Conservation (phyloP, 2,113 vertebrate species). For the Lamprotornis superbus region DNA sequence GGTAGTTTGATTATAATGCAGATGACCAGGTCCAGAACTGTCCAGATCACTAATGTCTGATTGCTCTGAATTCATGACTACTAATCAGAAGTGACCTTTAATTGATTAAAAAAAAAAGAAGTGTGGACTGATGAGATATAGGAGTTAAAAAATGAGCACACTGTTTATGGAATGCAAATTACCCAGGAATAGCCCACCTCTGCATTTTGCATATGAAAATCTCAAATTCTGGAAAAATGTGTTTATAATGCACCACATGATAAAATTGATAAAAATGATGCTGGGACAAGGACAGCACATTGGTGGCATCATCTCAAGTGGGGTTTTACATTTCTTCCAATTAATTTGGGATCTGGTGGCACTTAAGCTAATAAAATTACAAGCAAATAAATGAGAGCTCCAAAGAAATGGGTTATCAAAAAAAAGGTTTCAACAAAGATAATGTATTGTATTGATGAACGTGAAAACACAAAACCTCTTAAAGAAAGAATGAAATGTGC, state of each 20-base stretch:
- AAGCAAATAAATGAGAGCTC: not conserved
- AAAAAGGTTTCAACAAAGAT: not conserved
- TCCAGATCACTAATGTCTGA: not conserved
- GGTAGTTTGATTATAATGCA: not conserved
- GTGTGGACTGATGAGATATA: not conserved
- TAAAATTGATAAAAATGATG: not conserved
- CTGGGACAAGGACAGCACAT: not conserved
- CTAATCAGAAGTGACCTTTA: not conserved
- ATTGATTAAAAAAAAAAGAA: not conserved
- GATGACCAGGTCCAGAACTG: not conserved
- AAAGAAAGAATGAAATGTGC: not conserved
- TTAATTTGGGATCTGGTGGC: not conserved
- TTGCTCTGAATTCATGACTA: not conserved
- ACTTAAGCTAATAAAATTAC: not conserved
- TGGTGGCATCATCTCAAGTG: not conserved
- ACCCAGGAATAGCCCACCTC: not conserved
- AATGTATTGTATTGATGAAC: not conserved
- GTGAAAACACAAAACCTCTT: not conserved
- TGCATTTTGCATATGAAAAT: not conserved
- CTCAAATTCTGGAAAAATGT: not conserved
- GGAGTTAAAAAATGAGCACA: not conserved
- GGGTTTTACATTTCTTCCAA: not conserved
- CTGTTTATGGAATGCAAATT: not conserved
- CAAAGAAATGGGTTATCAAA: not conserved
- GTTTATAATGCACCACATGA: not conserved